These are phyloP conservation scores for Mormyrus iriodes DNA, from an alignment of 2,113 vertebrate genomes.

Conservation along the genomic window DNA sequence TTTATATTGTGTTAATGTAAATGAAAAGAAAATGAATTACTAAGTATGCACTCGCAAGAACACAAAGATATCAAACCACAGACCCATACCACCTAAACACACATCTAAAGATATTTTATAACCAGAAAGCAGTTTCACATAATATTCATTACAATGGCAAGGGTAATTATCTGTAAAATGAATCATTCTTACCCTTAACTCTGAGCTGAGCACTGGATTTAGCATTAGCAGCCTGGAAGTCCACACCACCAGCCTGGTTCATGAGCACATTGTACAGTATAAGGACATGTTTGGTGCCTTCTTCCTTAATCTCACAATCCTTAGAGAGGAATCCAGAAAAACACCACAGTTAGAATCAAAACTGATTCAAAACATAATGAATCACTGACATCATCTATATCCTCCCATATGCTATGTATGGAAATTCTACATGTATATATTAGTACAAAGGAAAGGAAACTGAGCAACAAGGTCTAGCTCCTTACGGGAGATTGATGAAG, in stretches of 20 bases:
- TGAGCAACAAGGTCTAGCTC: background rate
- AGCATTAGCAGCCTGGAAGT: constrained; percentile 90
- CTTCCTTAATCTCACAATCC: constrained; percentile 93
- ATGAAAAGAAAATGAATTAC: background rate
- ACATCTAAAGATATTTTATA: background rate
- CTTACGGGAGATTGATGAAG: constrained; percentile 82
- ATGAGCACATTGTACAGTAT: constrained; percentile 80
- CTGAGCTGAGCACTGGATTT: constrained; percentile 88
- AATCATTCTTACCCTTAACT: constrained; percentile 78
- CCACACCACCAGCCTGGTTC: constrained; percentile 82
- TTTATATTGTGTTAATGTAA: background rate
- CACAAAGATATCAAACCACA: background rate
- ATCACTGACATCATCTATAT: background rate
- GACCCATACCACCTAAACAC: background rate
- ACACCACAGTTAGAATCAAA: background rate
- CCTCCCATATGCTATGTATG: background rate
- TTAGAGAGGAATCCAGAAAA: constrained; percentile 40
- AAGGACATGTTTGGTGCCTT: constrained; percentile 78
- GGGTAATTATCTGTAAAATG: background rate
- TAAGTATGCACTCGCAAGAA: background rate
- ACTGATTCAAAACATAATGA: background rate
- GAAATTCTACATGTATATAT: background rate
- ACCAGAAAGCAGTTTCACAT: background rate
- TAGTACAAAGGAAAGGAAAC: background rate
- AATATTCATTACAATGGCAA: background rate